These are phyloP conservation scores for Ataeniobius toweri DNA, from an alignment of 2,797 vertebrate genomes.

Conservation along the genomic window DNA sequence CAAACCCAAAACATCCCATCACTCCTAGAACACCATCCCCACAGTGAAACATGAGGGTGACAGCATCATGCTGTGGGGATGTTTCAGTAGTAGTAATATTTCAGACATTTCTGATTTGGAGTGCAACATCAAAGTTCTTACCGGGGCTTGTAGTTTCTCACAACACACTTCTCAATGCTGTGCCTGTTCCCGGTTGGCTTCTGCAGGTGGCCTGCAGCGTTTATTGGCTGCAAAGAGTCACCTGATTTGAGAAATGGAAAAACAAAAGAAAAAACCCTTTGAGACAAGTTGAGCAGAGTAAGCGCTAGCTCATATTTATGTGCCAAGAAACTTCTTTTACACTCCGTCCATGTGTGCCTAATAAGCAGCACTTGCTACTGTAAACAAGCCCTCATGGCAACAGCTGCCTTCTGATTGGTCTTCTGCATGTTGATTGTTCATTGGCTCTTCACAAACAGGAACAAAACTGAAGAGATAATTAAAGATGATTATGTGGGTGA, in stretches of 20 bases:
- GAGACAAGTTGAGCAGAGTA: neutral
- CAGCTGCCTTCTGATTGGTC: conserved; percentile 40
- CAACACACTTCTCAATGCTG: conserved; percentile 13
- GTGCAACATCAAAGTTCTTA: conserved; percentile 11
- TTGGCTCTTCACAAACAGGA: conserved; percentile 55
- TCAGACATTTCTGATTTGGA: neutral
- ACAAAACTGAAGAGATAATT: conserved; percentile 44
- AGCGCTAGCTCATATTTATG: neutral
- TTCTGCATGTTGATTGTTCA: conserved; percentile 32
- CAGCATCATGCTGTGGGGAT: too few species aligned
- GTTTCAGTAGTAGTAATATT: neutral
- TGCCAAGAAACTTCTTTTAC: neutral
- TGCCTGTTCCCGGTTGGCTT: conserved; percentile 22
- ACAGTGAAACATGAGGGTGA: too few species aligned
- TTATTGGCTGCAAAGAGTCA: conserved; percentile 19
- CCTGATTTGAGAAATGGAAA: conserved; percentile 23
- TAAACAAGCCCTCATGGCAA: conserved; percentile 48
- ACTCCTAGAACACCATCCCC: too few species aligned
- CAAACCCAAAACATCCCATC: too few species aligned
- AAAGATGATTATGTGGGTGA: conserved; percentile 38
- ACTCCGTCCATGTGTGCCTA: neutral
- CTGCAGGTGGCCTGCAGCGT: conserved; percentile 10
- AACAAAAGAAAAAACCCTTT: neutral
- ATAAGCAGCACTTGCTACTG: conserved; percentile 3
- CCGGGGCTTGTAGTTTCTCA: conserved; percentile 24